Base-by-base conservation (phyloP, 64 coral and sea anemone genomes). In the Montipora cactus region DNA sequence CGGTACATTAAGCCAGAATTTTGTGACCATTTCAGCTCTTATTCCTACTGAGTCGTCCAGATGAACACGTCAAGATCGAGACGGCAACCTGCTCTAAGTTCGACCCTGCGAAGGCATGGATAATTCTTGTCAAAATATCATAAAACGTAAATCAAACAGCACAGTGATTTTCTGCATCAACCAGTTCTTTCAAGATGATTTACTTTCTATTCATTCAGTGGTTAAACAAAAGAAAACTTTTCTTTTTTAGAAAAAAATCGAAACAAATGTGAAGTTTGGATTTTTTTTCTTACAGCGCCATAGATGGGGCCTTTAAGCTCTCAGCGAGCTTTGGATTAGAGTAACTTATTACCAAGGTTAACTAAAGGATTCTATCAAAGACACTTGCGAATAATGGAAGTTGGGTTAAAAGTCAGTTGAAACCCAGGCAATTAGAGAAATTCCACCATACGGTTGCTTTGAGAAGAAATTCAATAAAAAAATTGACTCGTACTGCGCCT, bases 131-230 rank as follows among this genome's bases (percentile, higher is more conserved):
- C 45, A 86, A 68, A 49, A 5, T 86, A 86, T 51, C 82, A 71
- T 86, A 47, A 86, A 84, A 86, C 7, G 66, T 19, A 47, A 86
- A 68, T 86, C 20, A 12, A 51, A 49, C 12, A 16, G 44, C 19
- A 49, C 46, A 49, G 23, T 66, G 20, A 5, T 86, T 71, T 86
- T 47, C 46, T 49, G 76, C 15, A 45, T 78, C 15, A 50, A 78
- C 44, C 45, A 49, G 15, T 86, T 83, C 15, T 21, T 10, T 23
- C 16, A 19, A 51, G 66, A 50, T 2, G 45, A 20, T 73, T 86
- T 18, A 13, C 8, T 86, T 72, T 66, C 62, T 12, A 64, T 64
- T 64, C 61, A 64, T 15, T 15, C 14, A 64, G 11, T 14, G 61
- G 13, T 64, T 16, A 14, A 64, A 64, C 14, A 64, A 64, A 64